Base-by-base conservation (phyloP, 2,113 vertebrate species). In the Lucifuga dentata region DNA sequence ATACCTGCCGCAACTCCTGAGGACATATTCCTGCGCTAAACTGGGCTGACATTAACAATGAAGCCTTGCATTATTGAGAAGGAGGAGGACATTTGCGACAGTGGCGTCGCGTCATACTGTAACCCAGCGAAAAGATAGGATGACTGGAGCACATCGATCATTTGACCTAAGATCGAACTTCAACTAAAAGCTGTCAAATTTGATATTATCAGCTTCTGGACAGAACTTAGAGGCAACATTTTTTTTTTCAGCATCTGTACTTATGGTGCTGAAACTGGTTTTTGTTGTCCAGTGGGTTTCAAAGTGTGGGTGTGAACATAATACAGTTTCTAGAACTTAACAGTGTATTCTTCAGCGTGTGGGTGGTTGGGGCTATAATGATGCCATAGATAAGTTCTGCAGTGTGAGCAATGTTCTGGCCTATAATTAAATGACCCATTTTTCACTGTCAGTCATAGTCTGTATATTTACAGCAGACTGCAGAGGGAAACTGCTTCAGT, bases 401-500 rank as follows among this genome's bases (percentile, higher is more conserved):
- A 62, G 49, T 69, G 39, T 40, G 71, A 70, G 70, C 26, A 39
- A 33, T 59, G 50, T 43, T 65, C 38, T 3, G 11, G 67, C 44
- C 62, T 81, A 72, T 81, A 48, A 73, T 76, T 63, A 71, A 61
- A 55, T 53, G 57, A 87, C 50, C 62, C 65, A 74, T 57, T 79
- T 81, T 46, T 76, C 44, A 62, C 24, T 55, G 67, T 38, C n/a
- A n/a, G 32, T 45, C 59, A 15, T 29, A 21, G 50, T 56, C 66
- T 62, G 41, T 20, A 7, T 58, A 13, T 6, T 3, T 61, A 2
- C 20, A 23, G 23, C 5, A 41, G 8, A 46, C 23, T 33, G 51
- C 45, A 45, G 55, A 50, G 32, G 36, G 12, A 20, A 16, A 29
- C 8, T 2, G 20, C 36, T 46, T 36, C 5, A 15, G 11, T 40